Base-by-base conservation (phyloP, 2,888 invertebrate genomes). In the Leptogaster cylindrica region DNA sequence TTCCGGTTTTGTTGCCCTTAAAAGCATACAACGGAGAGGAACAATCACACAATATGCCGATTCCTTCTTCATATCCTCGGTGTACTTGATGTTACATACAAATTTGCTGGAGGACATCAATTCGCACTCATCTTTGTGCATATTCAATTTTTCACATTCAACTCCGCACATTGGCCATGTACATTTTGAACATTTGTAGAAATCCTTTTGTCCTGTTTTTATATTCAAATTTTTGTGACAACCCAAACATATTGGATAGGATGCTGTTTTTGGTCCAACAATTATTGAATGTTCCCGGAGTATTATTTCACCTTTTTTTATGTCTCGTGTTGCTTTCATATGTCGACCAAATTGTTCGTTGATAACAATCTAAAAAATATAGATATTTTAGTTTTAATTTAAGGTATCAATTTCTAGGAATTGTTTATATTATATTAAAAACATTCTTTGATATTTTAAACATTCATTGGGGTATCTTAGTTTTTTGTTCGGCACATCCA, bases 141-240 rank as follows among this genome's bases (percentile, higher is more conserved):
- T 73, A 0, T 82, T 77, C 10, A 83, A 81, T 31, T 80, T 79
- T 74, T 87, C 86, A 75, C 90, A 90, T 27, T 82, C 77, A 0
- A 78, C 76, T 1, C 85, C 82, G 73, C 90, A 91, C 79, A 90
- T 77, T 0, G 90, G 90, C 89, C 90, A 90, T 12, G 84, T 82
- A 74, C 90, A 90, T 10, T 80, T 80, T 0, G 82, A 78, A 74
- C 89, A 89, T 75, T 85, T 85, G 72, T 86, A 84, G 67, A 82
- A 86, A 73, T 85, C 84, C 55, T 77, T 77, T 46, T 73, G 16
- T 28, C 39, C 23, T 3, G 58, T 5, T 10, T 58, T 16, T 6
- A 18, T 25, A 71, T 46, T 81, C 79, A 71, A 20, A 16, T 77
- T 82, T 68, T 83, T 82, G 69, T 88, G 87, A 70, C 90, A 89